Conservation (phyloP, 2,113 vertebrate genomes). For the Scopus umbretta region DNA sequence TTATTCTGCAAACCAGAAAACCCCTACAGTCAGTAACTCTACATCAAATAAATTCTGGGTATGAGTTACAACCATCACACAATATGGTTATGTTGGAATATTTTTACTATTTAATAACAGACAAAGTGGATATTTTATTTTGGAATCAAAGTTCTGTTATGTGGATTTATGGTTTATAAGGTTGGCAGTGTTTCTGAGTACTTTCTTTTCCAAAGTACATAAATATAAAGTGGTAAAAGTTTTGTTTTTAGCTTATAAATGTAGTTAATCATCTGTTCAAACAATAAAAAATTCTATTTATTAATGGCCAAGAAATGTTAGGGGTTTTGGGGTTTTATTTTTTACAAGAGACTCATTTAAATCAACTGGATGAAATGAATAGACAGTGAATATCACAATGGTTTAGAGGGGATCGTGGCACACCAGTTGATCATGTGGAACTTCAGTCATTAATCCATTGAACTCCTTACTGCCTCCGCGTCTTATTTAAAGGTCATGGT, state of each 20-base stretch:
- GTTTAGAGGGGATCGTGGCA: background rate
- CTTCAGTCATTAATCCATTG: background rate
- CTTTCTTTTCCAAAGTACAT: conserved; percentile 48
- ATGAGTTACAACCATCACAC: conserved; percentile 34
- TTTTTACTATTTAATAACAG: conserved; percentile 41
- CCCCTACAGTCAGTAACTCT: conserved; percentile 2
- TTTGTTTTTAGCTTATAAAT: conserved; percentile 48
- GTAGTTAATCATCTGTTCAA: conserved; percentile 47
- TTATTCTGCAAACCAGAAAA: conserved; percentile 14
- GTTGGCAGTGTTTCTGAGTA: conserved; percentile 40
- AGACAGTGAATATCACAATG: background rate
- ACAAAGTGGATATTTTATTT: conserved; percentile 41
- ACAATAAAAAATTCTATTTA: conserved; percentile 47
- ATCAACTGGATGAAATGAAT: conserved; percentile 9
- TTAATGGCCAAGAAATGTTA: conserved; percentile 34
- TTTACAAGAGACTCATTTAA: conserved; percentile 13
- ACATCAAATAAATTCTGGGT: conserved; percentile 22
- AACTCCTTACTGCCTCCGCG: background rate
- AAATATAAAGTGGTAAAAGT: conserved; percentile 45
- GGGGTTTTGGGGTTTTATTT: background rate
- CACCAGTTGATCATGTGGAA: background rate
- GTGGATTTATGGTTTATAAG: conserved; percentile 39
- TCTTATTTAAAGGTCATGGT: conserved; percentile 1
- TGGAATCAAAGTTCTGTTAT: conserved; percentile 37
- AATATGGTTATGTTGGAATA: conserved; percentile 8